Evolutionary conservation across 2,113 vertebrate species (phyloP).

Genomic region (Todiramphus chloris): DNA sequence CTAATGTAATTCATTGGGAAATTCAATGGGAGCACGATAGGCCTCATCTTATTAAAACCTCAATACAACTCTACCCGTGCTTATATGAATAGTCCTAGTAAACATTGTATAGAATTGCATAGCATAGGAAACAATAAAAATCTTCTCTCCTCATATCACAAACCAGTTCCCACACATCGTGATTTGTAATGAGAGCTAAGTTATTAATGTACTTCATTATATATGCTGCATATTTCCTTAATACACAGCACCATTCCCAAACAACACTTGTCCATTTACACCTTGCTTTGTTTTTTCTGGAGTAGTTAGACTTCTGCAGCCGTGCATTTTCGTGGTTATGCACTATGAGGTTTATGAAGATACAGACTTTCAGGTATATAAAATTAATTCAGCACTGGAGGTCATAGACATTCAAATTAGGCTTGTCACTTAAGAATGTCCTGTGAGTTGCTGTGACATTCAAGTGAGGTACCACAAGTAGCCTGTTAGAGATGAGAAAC

Average conservation of each 20-base stretch:
- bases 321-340: neutral
- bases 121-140: neutral
- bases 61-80: neutral
- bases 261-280: neutral
- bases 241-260: neutral
- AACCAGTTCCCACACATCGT: neutral
- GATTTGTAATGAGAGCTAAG: neutral
- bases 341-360: neutral
- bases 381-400: neutral
- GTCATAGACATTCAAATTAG: neutral
- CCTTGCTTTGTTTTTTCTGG: neutral
- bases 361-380: neutral
- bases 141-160: neutral
- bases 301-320: neutral
- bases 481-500: neutral
- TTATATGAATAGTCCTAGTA: neutral
- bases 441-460: neutral
- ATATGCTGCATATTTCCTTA: neutral
- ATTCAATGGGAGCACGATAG: neutral
- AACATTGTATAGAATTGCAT: neutral
- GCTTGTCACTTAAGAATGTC: neutral
- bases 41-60: neutral
- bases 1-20: neutral
- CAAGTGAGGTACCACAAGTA: neutral
- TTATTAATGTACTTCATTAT: neutral